Evolutionary conservation across 2,797 vertebrate species (phyloP).

Genomic region (Lepidocolaptes lacrymiger): DNA sequence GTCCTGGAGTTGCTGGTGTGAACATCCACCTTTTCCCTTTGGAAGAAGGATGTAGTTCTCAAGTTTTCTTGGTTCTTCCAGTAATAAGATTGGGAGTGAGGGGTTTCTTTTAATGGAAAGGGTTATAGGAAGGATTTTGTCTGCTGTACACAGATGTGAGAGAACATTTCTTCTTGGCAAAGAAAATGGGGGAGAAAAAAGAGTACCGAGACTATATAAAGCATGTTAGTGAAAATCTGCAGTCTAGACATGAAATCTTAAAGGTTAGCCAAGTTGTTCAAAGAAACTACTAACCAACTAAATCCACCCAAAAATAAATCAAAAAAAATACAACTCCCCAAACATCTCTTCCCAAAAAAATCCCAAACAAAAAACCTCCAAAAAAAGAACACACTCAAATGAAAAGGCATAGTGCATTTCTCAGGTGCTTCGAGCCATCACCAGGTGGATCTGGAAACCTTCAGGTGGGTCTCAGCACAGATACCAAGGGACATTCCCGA

Average conservation of each 20-base stretch:
- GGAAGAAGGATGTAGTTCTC: background rate
- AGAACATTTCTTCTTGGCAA: constrained; percentile 56
- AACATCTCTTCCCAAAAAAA: background rate
- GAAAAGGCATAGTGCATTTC: background rate
- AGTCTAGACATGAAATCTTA: background rate
- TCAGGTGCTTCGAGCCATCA: accelerated
- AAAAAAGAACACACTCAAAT: background rate
- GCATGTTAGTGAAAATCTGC: background rate
- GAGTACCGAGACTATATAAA: constrained; percentile 23
- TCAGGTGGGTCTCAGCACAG: background rate
- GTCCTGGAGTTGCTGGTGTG: background rate
- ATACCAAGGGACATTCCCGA: accelerated
- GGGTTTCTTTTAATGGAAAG: constrained; percentile 24
- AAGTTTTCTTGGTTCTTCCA: background rate
- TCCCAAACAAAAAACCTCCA: background rate
- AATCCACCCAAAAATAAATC: background rate
- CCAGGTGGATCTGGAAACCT: accelerated
- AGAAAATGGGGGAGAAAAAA: background rate
- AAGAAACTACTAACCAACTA: background rate
- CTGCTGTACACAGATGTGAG: constrained; percentile 69
- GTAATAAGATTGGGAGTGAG: background rate
- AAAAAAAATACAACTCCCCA: background rate
- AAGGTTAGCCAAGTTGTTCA: background rate
- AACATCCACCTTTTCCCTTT: background rate
- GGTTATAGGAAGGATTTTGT: constrained; percentile 59